Percentiles rank a stretch among this genome's conserved stretches.
Evolutionary conservation across 2,113 vertebrate genomes (phyloP).

Genomic region (Zeus faber): DNA sequence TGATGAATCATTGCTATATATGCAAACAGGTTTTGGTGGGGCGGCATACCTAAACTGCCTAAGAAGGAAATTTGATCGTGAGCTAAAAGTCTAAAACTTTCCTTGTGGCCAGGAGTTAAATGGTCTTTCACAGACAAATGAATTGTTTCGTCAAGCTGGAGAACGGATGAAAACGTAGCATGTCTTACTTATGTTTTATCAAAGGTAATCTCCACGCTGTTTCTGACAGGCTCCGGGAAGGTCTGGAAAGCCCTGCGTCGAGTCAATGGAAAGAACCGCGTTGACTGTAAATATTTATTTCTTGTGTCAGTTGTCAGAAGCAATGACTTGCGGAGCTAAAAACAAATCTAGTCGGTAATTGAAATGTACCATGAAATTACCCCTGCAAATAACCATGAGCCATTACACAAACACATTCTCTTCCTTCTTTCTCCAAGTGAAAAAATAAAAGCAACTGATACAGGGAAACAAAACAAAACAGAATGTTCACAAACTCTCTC

Average conservation of each 20-base stretch:
- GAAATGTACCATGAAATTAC: slow-evolving; percentile 99
- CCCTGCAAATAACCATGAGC: slow-evolving; percentile 97
- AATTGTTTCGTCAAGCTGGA: too few species aligned
- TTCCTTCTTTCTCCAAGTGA: slow-evolving; percentile 78
- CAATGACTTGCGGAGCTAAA: slow-evolving; percentile 85
- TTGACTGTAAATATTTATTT: slow-evolving; percentile 78
- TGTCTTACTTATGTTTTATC: too few species aligned
- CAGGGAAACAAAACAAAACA: slow-evolving; percentile 43
- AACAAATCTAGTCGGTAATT: slow-evolving; percentile 98
- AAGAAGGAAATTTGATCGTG: too few species aligned
- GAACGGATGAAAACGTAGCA: too few species aligned
- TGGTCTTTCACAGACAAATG: too few species aligned
- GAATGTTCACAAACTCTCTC: not conserved
- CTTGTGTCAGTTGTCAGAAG: slow-evolving; percentile 83
- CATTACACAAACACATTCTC: slow-evolving; percentile 90
- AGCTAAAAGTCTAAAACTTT: too few species aligned
- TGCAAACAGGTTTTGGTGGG: not conserved
- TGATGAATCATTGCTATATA: not conserved
- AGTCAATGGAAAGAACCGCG: slow-evolving; percentile 61
- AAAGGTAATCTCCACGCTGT: slow-evolving; percentile 73
- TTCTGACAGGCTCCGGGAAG: not conserved
- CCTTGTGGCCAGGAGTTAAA: too few species aligned
- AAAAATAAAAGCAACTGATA: slow-evolving; percentile 39
- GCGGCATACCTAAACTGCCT: too few species aligned
- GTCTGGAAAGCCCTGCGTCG: slow-evolving; percentile 72